These are phyloP conservation scores for Eutolmus rufibarbis DNA, from an alignment of 2,888 invertebrate species.

Conservation along the genomic window DNA sequence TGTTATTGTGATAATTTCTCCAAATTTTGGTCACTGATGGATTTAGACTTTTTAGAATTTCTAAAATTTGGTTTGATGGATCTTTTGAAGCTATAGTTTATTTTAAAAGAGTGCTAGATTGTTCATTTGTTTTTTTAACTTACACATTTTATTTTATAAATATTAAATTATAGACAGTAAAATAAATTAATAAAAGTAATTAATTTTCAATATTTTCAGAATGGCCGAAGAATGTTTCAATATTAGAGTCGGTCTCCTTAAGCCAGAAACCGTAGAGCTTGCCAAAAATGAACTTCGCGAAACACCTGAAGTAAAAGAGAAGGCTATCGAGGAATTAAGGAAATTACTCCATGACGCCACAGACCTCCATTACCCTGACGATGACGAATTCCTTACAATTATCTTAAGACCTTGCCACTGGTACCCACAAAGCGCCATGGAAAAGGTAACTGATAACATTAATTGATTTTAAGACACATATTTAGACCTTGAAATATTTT, in stretches of 20 bases:
- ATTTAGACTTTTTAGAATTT: neutral
- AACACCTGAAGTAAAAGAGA: constrained; percentile 73
- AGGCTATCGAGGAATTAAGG: constrained; percentile 67
- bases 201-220: constrained; percentile 43
- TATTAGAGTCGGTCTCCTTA: constrained; percentile 68
- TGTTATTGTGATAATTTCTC: neutral
- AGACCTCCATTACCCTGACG: constrained; percentile 73
- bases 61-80: too few relatives aligned
- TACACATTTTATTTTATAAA: too few relatives aligned
- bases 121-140: too few relatives aligned
- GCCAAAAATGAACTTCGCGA: constrained; percentile 74
- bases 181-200: neutral
- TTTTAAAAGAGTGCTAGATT: too few relatives aligned
- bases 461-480: neutral
- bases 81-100: too few relatives aligned
- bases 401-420: constrained; percentile 84
- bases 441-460: constrained; percentile 66
- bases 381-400: constrained; percentile 79
- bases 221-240: constrained; percentile 65
- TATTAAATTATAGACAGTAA: too few relatives aligned
- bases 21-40: neutral
- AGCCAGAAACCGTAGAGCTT: constrained; percentile 67
- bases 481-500: neutral
- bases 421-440: constrained; percentile 81
- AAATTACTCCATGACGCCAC: constrained; percentile 73